Conservation (phyloP, 2,113 vertebrate genomes). For the Bambusicola thoracicus region DNA sequence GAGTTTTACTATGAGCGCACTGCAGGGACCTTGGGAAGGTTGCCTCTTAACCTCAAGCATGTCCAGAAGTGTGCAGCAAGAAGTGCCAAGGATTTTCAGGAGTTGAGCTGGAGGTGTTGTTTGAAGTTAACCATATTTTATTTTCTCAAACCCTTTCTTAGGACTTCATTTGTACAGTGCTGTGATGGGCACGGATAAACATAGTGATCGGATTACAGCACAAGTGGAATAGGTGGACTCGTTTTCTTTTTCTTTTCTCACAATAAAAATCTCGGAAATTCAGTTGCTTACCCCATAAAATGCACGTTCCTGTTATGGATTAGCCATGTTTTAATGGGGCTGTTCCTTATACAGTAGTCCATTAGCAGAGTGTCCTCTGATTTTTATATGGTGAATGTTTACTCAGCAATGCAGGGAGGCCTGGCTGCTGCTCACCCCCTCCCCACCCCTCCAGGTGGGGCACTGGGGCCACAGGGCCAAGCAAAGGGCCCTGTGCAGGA, state of each 20-base stretch:
- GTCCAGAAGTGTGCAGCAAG: neutral
- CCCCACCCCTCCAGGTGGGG: neutral
- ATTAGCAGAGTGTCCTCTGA: constrained; percentile 73
- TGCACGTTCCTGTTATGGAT: constrained; percentile 39
- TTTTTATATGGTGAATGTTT: constrained; percentile 69
- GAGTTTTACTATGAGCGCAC: constrained; percentile 14
- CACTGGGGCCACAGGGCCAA: neutral
- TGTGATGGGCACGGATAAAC: constrained; percentile 76
- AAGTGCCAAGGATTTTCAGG: constrained; percentile 57
- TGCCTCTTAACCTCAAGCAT: neutral
- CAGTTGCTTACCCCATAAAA: constrained; percentile 54
- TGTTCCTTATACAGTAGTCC: constrained; percentile 68
- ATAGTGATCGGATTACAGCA: constrained; percentile 70
- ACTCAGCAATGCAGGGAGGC: neutral
- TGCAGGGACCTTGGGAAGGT: neutral
- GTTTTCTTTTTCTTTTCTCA: constrained; percentile 55
- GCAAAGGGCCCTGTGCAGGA: fast-evolving
- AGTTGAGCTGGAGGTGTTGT: constrained; percentile 78
- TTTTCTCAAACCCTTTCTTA: constrained; percentile 70
- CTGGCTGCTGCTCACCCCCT: neutral
- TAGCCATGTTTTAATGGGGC: constrained; percentile 67
- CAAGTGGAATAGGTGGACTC: constrained; percentile 45
- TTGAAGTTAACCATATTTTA: constrained; percentile 79
- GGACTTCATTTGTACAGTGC: constrained; percentile 65
- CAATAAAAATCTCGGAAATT: constrained; percentile 65